Evolutionary conservation across 1,140 invertebrate species (phyloP), one percentile per base, ranked within the genome.

Genomic region (Drosophila orosa): DNA sequence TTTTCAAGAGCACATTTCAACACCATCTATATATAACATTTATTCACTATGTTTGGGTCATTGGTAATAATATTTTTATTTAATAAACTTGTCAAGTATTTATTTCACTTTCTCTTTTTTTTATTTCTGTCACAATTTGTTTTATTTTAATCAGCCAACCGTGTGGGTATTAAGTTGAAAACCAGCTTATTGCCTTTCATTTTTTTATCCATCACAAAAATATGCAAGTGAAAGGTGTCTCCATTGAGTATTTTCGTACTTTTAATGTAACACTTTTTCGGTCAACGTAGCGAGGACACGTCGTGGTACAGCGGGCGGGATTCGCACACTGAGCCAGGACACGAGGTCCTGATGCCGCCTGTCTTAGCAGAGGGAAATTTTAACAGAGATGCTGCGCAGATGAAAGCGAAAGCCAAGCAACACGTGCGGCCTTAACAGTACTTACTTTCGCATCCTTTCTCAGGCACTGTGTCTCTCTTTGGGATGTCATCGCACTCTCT

Each of bases 321-420:
- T 39, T 40, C 33, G 66, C 52, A 58, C 42, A 72, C 67, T 71
- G 37, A 44, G 48, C 33, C 42, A 33, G 52, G 27, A 72, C 33
- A 10, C 61, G 66, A 68, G 12, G 33, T 25, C 9, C 24, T 17
- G 15, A 24, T 29, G 25, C 61, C 60, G 63, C 39, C 17, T 24
- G 33, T 15, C 37, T 27, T 19, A 63, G 40, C 24, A 52, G 22
- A 59, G 25, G 47, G 60, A 77, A 54, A 83, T 71, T 71, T 71
- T 71, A 72, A 19, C 68, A 71, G 68, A 72, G 68, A 71, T 31
- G 42, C 40, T 69, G 44, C 29, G 39, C 25, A 55, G 40, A 75
- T 47, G 72, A 80, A 72, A 80, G 61, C 59, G 77, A 71, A 62
- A 62, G 82, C 57, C 54, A 67, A 61, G 71, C 84, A 86, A 86